Evolutionary conservation across 2,888 invertebrate genomes (phyloP).

Genomic region (Andrena chrysosceles): DNA sequence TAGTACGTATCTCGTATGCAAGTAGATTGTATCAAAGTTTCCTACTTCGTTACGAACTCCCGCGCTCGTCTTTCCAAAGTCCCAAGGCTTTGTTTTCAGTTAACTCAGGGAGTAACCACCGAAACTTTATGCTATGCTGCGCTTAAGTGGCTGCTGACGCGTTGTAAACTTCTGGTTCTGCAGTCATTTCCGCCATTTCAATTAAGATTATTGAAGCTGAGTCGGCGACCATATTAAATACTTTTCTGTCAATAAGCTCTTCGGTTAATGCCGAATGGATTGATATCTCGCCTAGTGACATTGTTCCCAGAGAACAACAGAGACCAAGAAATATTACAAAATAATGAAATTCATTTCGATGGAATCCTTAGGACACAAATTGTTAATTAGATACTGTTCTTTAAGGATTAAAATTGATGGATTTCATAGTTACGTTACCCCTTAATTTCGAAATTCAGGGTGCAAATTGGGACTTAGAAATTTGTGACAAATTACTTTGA

Average conservation of each 20-base stretch:
- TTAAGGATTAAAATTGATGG: no score
- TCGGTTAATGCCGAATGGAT: neutral
- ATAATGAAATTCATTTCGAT: no score
- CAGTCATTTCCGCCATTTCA: constrained; percentile 45
- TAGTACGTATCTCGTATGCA: constrained; percentile 57
- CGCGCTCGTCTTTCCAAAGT: constrained; percentile 65
- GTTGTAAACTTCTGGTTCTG: constrained; percentile 58
- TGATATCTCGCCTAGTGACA: no score
- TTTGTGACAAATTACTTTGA: no score
- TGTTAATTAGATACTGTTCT: no score
- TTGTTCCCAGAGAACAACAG: no score
- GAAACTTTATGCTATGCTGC: constrained; percentile 62
- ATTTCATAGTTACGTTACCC: no score
- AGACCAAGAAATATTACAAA: no score
- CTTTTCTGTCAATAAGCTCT: neutral
- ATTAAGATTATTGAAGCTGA: constrained; percentile 35
- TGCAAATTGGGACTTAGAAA: no score
- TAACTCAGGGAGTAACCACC: constrained; percentile 68
- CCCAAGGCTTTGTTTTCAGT: constrained; percentile 75
- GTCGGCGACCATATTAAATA: neutral
- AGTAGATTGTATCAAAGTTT: constrained; percentile 66
- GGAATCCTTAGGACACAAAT: no score
- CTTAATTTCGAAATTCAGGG: no score
- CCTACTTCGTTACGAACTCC: constrained; percentile 71
- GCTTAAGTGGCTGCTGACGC: constrained; percentile 61